A percentile compares a stretch with the other conserved stretches of the same genome.
phyloP scores from a whole-genome alignment of 2,113 vertebrate species.

The Protobothrops mucrosquamatus region DNA sequence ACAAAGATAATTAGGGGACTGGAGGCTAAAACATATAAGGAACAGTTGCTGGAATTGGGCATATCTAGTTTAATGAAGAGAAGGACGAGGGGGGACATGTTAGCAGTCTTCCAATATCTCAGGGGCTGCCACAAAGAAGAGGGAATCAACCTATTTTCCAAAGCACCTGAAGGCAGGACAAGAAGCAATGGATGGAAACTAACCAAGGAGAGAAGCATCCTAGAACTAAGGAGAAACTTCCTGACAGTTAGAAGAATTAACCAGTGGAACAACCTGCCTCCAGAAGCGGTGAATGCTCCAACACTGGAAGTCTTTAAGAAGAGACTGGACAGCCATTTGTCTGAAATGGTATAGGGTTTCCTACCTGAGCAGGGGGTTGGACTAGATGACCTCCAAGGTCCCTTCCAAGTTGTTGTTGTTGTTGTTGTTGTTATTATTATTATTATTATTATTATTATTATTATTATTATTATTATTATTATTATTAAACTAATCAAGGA shows the following conservation, averaged over 20 bases:
- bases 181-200: not conserved
- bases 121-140: not conserved
- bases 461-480: no score
- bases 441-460: no score
- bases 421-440: no score
- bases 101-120: not conserved
- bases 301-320: not conserved
- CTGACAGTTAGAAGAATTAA: not conserved
- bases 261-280: not conserved
- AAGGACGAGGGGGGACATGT: not conserved
- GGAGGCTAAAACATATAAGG: not conserved
- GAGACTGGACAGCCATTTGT: not conserved
- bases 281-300: not conserved
- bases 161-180: no score
- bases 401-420: no score
- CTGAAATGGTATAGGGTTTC: not conserved
- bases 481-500: no score
- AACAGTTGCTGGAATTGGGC: not conserved
- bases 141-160: no score
- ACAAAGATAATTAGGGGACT: not conserved
- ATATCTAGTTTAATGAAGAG: not conserved
- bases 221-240: not conserved
- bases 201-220: not conserved
- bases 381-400: not conserved
- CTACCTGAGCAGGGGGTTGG: not conserved